Percentiles rank a stretch among this genome's conserved stretches.
phyloP scores from a whole-genome alignment of 2,888 invertebrate genomes.

The Pherbina coryleti region DNA sequence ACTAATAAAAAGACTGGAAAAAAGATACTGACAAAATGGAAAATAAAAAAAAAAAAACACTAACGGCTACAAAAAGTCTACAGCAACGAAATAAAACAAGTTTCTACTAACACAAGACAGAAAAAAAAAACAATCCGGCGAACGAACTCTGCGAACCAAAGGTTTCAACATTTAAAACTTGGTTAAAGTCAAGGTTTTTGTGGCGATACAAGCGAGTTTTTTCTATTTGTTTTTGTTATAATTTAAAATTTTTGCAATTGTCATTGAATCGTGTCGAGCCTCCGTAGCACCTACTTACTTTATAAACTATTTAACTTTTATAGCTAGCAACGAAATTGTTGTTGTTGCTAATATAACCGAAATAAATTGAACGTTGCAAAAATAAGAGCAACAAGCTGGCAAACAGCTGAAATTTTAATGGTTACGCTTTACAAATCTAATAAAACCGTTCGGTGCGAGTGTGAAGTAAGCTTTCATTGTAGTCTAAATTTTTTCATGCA shows the following conservation, averaged over 20 bases:
- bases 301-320: not conserved
- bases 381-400: not conserved
- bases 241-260: slow-evolving; percentile 11
- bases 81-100: slow-evolving; percentile 1
- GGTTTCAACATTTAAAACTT: not conserved
- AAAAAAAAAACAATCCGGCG: not conserved
- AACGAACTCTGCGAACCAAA: not conserved
- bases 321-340: not conserved
- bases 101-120: not conserved
- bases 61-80: not conserved
- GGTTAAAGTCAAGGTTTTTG: slow-evolving; percentile 29
- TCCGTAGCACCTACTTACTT: not conserved
- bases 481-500: too few species aligned
- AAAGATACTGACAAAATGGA: not conserved
- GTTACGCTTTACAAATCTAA: too few species aligned
- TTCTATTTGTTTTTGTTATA: too few species aligned
- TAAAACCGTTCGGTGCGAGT: too few species aligned
- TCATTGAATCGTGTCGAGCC: slow-evolving; percentile 5
- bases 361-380: not conserved
- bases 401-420: too few species aligned
- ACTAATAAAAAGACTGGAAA: too few species aligned
- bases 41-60: not conserved
- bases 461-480: too few species aligned
- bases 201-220: not conserved
- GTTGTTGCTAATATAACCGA: not conserved